Conservation (phyloP, 2,888 invertebrate species). For the Dryocosmus kuriphilus region DNA sequence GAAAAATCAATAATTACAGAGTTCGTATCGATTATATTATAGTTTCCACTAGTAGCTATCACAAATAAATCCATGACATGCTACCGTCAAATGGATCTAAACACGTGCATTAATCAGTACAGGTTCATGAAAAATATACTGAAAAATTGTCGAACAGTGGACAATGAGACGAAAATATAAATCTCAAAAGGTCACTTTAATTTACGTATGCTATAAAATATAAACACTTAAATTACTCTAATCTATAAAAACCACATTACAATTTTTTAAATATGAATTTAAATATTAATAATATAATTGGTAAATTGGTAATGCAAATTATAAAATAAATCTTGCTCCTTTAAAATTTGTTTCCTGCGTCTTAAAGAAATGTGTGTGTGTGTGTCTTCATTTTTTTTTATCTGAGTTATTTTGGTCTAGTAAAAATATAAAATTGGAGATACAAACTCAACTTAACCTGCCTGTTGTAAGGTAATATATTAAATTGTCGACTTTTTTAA, state of each 20-base stretch:
- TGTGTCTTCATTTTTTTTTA: too few species aligned
- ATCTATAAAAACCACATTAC: neutral
- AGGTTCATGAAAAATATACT: neutral
- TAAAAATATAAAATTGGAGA: neutral
- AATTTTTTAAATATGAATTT: neutral
- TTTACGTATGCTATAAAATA: slow-evolving; percentile 1
- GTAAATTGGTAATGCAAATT: neutral
- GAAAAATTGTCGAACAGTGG: neutral
- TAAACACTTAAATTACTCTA: slow-evolving; percentile 6
- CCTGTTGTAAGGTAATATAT: neutral
- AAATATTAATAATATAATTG: neutral
- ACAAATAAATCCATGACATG: slow-evolving; percentile 51
- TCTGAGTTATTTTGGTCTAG: neutral
- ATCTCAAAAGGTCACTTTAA: slow-evolving; percentile 12
- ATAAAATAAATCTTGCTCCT: neutral
- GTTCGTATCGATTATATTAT: slow-evolving; percentile 19
- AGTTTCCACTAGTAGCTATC: slow-evolving; percentile 12
- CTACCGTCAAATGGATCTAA: slow-evolving; percentile 50
- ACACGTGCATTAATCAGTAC: slow-evolving; percentile 50
- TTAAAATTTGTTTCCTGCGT: neutral
- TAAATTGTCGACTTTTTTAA: neutral
- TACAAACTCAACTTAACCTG: neutral
- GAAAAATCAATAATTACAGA: slow-evolving; percentile 6
- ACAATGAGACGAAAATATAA: slow-evolving; percentile 8
- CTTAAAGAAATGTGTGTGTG: too few species aligned